phyloP scores from a whole-genome alignment of 1,140 invertebrate species.

The Philopotamus ludificatus region DNA sequence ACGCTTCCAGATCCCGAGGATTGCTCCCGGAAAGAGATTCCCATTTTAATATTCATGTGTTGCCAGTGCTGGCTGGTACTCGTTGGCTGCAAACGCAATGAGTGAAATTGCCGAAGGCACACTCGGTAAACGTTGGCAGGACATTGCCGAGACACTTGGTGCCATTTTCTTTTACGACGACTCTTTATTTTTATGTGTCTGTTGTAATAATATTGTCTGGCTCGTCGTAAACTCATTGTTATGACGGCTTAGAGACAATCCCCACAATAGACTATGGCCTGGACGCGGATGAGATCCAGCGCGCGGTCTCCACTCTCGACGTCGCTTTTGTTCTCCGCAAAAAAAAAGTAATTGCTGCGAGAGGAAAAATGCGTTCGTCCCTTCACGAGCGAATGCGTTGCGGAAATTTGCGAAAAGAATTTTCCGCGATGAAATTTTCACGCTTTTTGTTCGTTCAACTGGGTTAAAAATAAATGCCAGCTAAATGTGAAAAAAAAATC shows the following conservation, averaged over 20 bases:
- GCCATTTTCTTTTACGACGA: slow-evolving; percentile 26
- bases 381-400: too few relatives aligned
- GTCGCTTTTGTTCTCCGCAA: too few relatives aligned
- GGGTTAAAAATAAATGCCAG: too few relatives aligned
- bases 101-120: slow-evolving; percentile 16
- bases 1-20: too few relatives aligned
- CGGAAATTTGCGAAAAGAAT: too few relatives aligned
- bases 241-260: slow-evolving; percentile 14
- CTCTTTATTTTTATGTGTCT: slow-evolving; percentile 36
- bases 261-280: background rate
- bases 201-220: slow-evolving; percentile 33
- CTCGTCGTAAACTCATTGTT: slow-evolving; percentile 22
- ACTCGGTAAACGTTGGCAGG: background rate
- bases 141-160: slow-evolving; percentile 9
- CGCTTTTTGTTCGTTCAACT: too few relatives aligned
- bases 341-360: too few relatives aligned
- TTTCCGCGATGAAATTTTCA: too few relatives aligned
- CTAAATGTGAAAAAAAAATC: too few relatives aligned
- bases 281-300: background rate
- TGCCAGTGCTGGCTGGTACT: background rate
- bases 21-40: background rate
- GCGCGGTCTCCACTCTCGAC: background rate
- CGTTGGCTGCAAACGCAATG: slow-evolving; percentile 1
- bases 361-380: too few relatives aligned
- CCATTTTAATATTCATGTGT: slow-evolving; percentile 10